Base-by-base conservation (phyloP, 2,113 vertebrate species). In the Danionella cerebrum region DNA sequence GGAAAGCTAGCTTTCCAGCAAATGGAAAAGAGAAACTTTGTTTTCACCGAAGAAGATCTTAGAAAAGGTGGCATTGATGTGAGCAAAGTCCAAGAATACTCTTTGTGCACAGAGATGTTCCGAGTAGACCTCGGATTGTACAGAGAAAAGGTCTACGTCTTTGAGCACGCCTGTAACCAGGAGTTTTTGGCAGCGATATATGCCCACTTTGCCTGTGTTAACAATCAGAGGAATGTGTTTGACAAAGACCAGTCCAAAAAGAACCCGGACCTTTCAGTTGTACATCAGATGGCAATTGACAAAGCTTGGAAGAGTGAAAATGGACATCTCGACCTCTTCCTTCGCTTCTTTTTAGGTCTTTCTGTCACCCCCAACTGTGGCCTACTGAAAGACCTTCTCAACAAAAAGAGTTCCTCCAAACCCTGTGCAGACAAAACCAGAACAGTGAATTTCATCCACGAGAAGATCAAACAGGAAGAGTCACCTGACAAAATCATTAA, bases 131-230 rank as follows among this genome's bases (percentile, higher is more conserved):
- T 16, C 9, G 41, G 22, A 2, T 11, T 69, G 24, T 69, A 38
- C 11, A 39, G 52, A 7, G 50, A 16, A 21, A 69, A 52, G 18
- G 53, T 36, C 27, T 73, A 70, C 25, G 55, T 65, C 11, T 76
- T 76, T 66, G 64, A 72, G 6, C 74, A 72, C n/a, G 12, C 45
- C 6, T 72, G 48, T 27, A 27, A 72, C 35, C 74, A 76, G 36
- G 69, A 72, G 21, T 76, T 55, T 57, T 39, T 76, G 44, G 74
- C 74, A 21, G 74, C 74, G 2, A 3, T 59, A 14, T 59, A 59
- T 27, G 38, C 14, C 8, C 57, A 59, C 24, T 62, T 31, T 69
- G 18, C 54, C 50, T 58, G 52, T 65, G 45, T 76, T 59, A 57
- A 19, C 59, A 27, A 58, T 29, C 8, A 18, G 6, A 0, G 29